Evolutionary conservation across 2,888 invertebrate species (phyloP), one percentile per base, ranked within the genome.

Genomic region (Fragum sueziense): DNA sequence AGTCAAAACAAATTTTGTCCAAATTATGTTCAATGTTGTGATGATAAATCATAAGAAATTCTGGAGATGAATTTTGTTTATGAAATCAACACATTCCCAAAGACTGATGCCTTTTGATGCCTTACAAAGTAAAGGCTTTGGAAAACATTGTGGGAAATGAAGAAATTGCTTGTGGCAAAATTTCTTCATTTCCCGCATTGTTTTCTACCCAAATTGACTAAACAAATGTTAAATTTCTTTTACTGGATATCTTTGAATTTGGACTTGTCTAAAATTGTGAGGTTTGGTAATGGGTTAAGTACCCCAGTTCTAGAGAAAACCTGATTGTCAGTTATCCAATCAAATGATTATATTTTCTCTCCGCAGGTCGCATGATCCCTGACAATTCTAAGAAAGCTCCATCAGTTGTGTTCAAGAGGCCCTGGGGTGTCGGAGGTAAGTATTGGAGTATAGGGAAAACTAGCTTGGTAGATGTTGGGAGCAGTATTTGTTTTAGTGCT

Each of bases 351-450:
- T 54, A 54, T 61, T 29, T 41, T 65, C 22, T 47, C 47, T 20
- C 82, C 85, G 9, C 85, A 93, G 93, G 93, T 1, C 95, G 85
- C 9, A 86, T 90, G 80, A 79, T 96, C 89, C 97, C 97, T 95
- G 95, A 95, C 62, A 95, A 95, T 54, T 94, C 94, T 93, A 95
- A 94, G 90, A 95, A 94, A 90, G 92, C 93, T 1, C 93, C 94
- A 85, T 80, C 86, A 17, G 91, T 90, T 57, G 83, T 86, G 7
- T 94, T 90, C 86, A 92, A 90, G 79, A 94, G 98, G 80, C 98
- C 98, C 0, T 96, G 97, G 89, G 98, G 97, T 0, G 97, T 97
- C 54, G 98, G 97, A 2, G 97, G 93, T 93, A 84, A 77, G 81
- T n/a, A n/a, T n/a, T n/a, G n/a, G 14, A 37, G 37, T 37, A 37